A percentile compares a stretch with the other conserved stretches of the same genome.
phyloP scores from a whole-genome alignment of 1,140 invertebrate genomes.

The Danaus plexippus region DNA sequence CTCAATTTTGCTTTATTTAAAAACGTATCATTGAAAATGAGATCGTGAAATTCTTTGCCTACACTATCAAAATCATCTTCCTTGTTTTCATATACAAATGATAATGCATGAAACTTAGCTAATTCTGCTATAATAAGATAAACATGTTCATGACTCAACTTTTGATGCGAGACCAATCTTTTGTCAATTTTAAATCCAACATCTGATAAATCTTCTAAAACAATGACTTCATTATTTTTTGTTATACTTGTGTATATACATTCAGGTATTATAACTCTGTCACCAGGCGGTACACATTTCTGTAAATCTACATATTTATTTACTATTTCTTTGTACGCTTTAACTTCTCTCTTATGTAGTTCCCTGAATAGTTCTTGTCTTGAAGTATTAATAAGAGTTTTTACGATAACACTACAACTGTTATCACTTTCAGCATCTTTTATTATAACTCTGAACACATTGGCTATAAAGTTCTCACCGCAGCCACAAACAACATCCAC shows the following conservation, averaged over 20 bases:
- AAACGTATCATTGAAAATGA: slow-evolving; percentile 47
- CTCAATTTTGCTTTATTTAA: slow-evolving; percentile 49
- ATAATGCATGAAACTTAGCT: slow-evolving; percentile 55
- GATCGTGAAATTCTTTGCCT: slow-evolving; percentile 36
- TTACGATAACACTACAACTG: slow-evolving; percentile 47
- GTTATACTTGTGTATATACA: slow-evolving; percentile 39
- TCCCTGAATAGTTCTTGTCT: slow-evolving; percentile 53
- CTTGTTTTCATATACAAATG: slow-evolving; percentile 36
- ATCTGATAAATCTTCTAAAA: slow-evolving; percentile 45
- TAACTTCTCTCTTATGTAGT: slow-evolving; percentile 53
- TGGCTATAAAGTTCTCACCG: slow-evolving; percentile 53
- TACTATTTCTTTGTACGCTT: slow-evolving; percentile 42
- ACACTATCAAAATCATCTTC: slow-evolving; percentile 30
- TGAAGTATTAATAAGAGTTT: slow-evolving; percentile 54
- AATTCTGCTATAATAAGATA: slow-evolving; percentile 40
- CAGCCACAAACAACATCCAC: slow-evolving; percentile 51
- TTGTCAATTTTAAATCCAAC: slow-evolving; percentile 39
- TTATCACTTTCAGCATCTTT: slow-evolving; percentile 36
- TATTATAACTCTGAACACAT: slow-evolving; percentile 53
- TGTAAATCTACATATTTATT: slow-evolving; percentile 42
- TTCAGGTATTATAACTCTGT: slow-evolving; percentile 37
- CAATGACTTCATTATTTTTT: slow-evolving; percentile 49
- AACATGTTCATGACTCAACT: slow-evolving; percentile 33
- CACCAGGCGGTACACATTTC: slow-evolving; percentile 22
- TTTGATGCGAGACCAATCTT: slow-evolving; percentile 32